Evolutionary conservation across 1,140 invertebrate genomes (phyloP).

Genomic region (Drosophila carrolli): DNA sequence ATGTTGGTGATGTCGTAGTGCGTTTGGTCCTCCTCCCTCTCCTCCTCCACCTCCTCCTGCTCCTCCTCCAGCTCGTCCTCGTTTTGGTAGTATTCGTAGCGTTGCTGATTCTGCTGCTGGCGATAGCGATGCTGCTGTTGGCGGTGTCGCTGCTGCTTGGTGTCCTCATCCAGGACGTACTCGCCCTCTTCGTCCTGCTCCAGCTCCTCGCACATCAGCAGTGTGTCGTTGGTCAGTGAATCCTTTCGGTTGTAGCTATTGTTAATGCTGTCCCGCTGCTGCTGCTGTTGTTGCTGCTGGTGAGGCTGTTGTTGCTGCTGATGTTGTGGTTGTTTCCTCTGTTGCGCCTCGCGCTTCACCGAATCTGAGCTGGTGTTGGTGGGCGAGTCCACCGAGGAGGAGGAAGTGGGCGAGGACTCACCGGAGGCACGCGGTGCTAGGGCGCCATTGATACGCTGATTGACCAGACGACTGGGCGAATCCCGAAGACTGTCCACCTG

Average conservation of each 20-base stretch:
- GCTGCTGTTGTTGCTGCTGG: constrained; percentile 51
- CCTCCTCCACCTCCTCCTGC: constrained; percentile 63
- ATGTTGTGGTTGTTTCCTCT: constrained; percentile 48
- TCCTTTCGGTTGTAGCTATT: constrained; percentile 80
- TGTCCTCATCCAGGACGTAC: constrained; percentile 47
- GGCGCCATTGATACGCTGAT: constrained; percentile 72
- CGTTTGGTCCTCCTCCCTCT: constrained; percentile 81
- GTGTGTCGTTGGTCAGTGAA: constrained; percentile 76
- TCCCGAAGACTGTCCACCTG: constrained; percentile 85
- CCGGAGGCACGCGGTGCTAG: constrained; percentile 85
- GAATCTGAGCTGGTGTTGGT: constrained; percentile 79
- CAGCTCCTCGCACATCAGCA: constrained; percentile 76
- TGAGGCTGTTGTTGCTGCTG: constrained; percentile 43
- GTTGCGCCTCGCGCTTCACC: constrained; percentile 64
- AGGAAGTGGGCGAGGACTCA: constrained; percentile 84
- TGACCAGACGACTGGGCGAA: constrained; percentile 69
- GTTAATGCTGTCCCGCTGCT: constrained; percentile 75
- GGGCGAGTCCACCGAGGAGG: constrained; percentile 85
- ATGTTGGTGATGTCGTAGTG: constrained; percentile 83
- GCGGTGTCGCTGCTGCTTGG: constrained; percentile 52
- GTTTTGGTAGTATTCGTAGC: constrained; percentile 78
- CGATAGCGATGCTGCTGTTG: constrained; percentile 60
- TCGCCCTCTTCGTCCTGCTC: constrained; percentile 71
- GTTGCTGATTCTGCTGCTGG: constrained; percentile 62
- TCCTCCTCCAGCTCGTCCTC: constrained; percentile 65